Percentiles rank a stretch among this genome's conserved stretches.
phyloP scores from a whole-genome alignment of 2,797 vertebrate genomes.

The Gambusia yucatana region DNA sequence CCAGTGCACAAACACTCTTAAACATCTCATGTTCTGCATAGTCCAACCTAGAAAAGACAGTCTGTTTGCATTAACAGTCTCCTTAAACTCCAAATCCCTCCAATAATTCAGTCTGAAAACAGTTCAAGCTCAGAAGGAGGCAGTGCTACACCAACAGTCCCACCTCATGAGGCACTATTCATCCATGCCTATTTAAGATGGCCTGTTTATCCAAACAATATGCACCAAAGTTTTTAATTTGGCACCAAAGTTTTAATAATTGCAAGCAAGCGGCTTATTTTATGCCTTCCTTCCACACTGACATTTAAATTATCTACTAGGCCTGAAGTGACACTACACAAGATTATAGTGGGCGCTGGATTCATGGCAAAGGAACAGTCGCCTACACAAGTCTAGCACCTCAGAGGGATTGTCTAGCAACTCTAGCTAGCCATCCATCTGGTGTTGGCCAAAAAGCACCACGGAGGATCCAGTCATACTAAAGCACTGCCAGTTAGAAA shows the following conservation, averaged over 20 bases:
- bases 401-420: slow-evolving; percentile 70
- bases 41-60: slow-evolving; percentile 64
- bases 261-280: slow-evolving; percentile 17
- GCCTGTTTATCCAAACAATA: slow-evolving; percentile 24
- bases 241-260: slow-evolving; percentile 50
- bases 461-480: slow-evolving; percentile 62
- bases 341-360: slow-evolving; percentile 64
- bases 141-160: slow-evolving; percentile 49
- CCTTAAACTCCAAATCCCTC: slow-evolving; percentile 22
- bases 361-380: slow-evolving; percentile 67
- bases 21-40: slow-evolving; percentile 65
- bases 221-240: slow-evolving; percentile 29
- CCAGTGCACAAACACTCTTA: slow-evolving; percentile 14
- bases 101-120: slow-evolving; percentile 45
- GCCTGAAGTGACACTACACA: slow-evolving; percentile 41
- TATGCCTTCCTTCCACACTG: slow-evolving; percentile 28
- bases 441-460: slow-evolving; percentile 75
- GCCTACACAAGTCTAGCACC: slow-evolving; percentile 79
- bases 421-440: slow-evolving; percentile 71
- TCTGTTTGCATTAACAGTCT: slow-evolving; percentile 69
- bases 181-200: slow-evolving; percentile 57
- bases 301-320: slow-evolving; percentile 39
- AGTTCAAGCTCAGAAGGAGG: slow-evolving; percentile 48
- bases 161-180: slow-evolving; percentile 54
- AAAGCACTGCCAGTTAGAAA: slow-evolving; percentile 50